Evolutionary conservation across 2,797 vertebrate genomes (phyloP).

Genomic region (Nannoperca obscura): DNA sequence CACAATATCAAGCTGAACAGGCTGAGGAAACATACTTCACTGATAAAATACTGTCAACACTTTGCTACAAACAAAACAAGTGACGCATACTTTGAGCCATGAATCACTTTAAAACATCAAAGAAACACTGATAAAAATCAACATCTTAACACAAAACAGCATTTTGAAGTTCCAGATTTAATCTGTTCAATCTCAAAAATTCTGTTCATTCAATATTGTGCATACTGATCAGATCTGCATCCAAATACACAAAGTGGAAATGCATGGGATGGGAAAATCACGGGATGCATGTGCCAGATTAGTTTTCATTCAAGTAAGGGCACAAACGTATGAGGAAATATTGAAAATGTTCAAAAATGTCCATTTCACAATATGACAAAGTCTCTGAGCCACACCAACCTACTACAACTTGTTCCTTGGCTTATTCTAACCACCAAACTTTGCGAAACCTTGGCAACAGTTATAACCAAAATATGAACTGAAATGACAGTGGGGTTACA

Average conservation of each 20-base stretch:
- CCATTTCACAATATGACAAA: background rate
- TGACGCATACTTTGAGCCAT: slow-evolving; percentile 38
- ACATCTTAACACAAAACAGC: background rate
- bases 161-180: background rate
- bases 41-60: slow-evolving; percentile 20
- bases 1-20: slow-evolving; percentile 3
- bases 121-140: slow-evolving; percentile 13
- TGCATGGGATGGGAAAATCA: background rate
- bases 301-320: slow-evolving; percentile 15
- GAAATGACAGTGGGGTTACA: background rate
- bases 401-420: background rate
- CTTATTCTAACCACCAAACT: background rate
- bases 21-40: slow-evolving; percentile 7
- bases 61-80: slow-evolving; percentile 34
- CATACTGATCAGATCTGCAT: background rate
- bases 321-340: background rate
- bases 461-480: background rate
- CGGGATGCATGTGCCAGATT: slow-evolving; percentile 4
- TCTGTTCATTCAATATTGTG: background rate
- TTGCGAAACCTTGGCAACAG: background rate
- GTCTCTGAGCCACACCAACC: too few relatives aligned
- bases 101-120: slow-evolving; percentile 23
- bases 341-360: background rate
- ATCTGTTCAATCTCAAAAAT: background rate
- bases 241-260: background rate